A percentile compares a stretch with the other conserved stretches of the same genome.
Evolutionary conservation across 2,797 vertebrate species (phyloP).

Genomic region (Vultur gryphus): DNA sequence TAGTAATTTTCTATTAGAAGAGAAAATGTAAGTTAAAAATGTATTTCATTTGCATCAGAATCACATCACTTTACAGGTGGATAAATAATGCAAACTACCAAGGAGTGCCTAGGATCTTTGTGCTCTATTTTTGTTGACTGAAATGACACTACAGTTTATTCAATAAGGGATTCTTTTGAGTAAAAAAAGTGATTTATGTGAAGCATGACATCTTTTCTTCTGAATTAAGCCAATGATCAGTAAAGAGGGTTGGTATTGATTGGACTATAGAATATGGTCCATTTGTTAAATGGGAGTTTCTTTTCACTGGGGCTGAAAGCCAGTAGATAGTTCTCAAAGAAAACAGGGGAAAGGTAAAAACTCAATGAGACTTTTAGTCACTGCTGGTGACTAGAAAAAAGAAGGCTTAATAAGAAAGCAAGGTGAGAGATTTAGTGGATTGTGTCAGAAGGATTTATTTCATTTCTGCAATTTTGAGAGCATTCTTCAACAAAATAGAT

Average conservation of each 20-base stretch:
- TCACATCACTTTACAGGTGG: constrained; percentile 8
- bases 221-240: constrained; percentile 25
- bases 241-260: constrained; percentile 23
- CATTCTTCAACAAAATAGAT: neutral
- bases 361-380: neutral
- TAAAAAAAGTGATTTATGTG: constrained; percentile 4
- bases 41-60: constrained; percentile 37
- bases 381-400: neutral
- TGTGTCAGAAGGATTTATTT: constrained; percentile 6
- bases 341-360: neutral
- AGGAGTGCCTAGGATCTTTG: neutral
- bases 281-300: constrained; percentile 9
- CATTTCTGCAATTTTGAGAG: neutral
- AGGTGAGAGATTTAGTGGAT: neutral
- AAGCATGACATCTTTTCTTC: constrained; percentile 23
- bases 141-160: constrained; percentile 20
- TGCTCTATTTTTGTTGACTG: neutral
- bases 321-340: constrained; percentile 8
- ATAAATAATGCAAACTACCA: constrained; percentile 40
- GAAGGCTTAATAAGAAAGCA: neutral
- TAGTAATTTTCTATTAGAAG: constrained; percentile 43
- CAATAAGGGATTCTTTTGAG: neutral
- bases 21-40: constrained; percentile 18
- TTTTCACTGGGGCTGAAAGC: neutral
- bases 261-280: constrained; percentile 2